phyloP scores from a whole-genome alignment of 1,140 invertebrate genomes.

The Bombus sylvicola region DNA sequence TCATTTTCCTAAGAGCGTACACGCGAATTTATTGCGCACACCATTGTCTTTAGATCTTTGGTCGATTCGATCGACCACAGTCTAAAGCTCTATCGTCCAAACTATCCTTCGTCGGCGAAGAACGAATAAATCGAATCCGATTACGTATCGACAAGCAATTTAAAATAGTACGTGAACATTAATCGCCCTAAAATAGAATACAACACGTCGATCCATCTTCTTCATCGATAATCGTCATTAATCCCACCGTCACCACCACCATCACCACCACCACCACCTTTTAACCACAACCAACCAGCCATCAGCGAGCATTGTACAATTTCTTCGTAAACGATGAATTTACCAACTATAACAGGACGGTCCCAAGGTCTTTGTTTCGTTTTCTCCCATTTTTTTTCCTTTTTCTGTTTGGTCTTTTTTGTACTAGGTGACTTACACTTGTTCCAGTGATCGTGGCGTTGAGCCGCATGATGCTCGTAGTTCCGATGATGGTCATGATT shows the following conservation, averaged over 20 bases:
- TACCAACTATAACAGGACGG: conserved; percentile 22
- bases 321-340: conserved; percentile 5
- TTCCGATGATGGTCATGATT: conserved; percentile 81
- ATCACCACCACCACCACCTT: conserved; percentile 53
- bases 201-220: conserved; percentile 39
- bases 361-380: conserved; percentile 26
- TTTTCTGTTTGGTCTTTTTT: conserved; percentile 2
- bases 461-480: conserved; percentile 73
- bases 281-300: conserved; percentile 60
- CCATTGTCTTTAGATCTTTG: conserved; percentile 11
- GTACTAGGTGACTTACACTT: conserved; percentile 78
- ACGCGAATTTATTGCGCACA: conserved; percentile 3
- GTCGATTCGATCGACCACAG: neutral
- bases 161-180: too few relatives aligned
- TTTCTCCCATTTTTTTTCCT: neutral
- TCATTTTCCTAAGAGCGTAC: conserved; percentile 1
- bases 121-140: neutral
- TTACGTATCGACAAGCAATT: neutral
- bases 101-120: neutral
- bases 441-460: conserved; percentile 78
- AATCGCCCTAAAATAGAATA: neutral
- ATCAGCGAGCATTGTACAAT: conserved; percentile 48
- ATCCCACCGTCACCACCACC: conserved; percentile 55
- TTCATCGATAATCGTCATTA: conserved; percentile 15
- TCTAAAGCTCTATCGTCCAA: neutral